Base-by-base conservation (phyloP, 2,113 vertebrate genomes). In the Esox niger region DNA sequence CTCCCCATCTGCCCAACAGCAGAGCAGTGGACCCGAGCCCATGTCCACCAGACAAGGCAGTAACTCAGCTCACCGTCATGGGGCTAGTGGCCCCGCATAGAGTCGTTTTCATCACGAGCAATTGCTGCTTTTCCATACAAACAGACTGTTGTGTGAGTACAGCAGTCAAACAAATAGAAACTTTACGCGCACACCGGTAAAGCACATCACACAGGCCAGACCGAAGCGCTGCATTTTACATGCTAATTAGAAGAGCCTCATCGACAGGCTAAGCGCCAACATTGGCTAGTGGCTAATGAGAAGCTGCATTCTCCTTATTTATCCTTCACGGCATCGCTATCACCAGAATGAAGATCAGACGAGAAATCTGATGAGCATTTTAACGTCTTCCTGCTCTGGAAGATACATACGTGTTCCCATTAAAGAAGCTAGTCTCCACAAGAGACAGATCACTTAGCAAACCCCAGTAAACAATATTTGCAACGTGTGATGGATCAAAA, bases 301-400 rank as follows among this genome's bases (percentile, higher is more conserved):
- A n/a, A n/a, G n/a, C n/a, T n/a, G n/a, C n/a, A n/a, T n/a, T n/a
- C n/a, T n/a, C n/a, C n/a, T n/a, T n/a, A n/a, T n/a, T n/a, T n/a
- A n/a, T n/a, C n/a, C n/a, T n/a, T n/a, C n/a, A n/a, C n/a, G n/a
- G n/a, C n/a, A n/a, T n/a, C n/a, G 4, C 27, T 30, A 25, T 64
- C 68, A 27, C 62, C 2, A 71, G 33, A 52, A 11, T 56, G 66
- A 67, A 35, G 64, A 75, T 38, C 35, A 59, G 26, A 61, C 66
- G 33, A 32, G 32, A 61, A 76, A 81, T 73, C 71, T 56, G 77
- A 79, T 75, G 74, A 74, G 57, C 26, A 43, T 43, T 43, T 43
- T 43, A 43, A 43, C 17, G 17, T 43, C 38, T 43, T 15, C 5
- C 38, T 43, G 11, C 38, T 43, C 38, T 43, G 38, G 11, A 43